Evolutionary conservation across 2,888 invertebrate species (phyloP).

Genomic region (Ditula angustiorana): DNA sequence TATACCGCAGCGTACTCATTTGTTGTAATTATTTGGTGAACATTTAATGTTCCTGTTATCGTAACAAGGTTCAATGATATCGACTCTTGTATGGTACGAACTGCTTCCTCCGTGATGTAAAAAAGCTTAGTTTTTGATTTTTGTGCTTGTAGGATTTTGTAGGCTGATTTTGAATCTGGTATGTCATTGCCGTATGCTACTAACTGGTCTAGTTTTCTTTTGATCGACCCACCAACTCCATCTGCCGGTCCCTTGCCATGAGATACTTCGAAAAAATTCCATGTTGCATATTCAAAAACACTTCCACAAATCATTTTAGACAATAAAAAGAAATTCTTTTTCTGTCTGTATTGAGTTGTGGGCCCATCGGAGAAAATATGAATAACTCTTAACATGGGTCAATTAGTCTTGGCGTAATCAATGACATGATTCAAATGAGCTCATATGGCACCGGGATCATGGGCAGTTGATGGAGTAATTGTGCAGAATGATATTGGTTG

Average conservation of each 20-base stretch:
- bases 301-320: not conserved
- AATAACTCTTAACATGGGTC: not conserved
- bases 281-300: slow-evolving; percentile 25
- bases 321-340: slow-evolving; percentile 33
- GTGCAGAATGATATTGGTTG: slow-evolving; percentile 17
- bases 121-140: not conserved
- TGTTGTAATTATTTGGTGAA: no score
- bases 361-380: slow-evolving; percentile 46
- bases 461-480: slow-evolving; percentile 14
- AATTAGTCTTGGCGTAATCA: not conserved
- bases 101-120: no score
- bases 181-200: slow-evolving; percentile 33
- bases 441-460: slow-evolving; percentile 4
- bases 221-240: slow-evolving; percentile 35
- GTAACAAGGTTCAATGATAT: no score
- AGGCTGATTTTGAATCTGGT: not conserved
- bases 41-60: no score
- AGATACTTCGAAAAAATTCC: slow-evolving; percentile 35
- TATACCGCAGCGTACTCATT: no score
- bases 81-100: no score
- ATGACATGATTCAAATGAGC: not conserved
- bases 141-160: not conserved
- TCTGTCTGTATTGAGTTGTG: slow-evolving; percentile 31
- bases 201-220: slow-evolving; percentile 31
- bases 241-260: slow-evolving; percentile 38